Conservation (phyloP, 2,888 invertebrate genomes). For the Heliconius hortense region DNA sequence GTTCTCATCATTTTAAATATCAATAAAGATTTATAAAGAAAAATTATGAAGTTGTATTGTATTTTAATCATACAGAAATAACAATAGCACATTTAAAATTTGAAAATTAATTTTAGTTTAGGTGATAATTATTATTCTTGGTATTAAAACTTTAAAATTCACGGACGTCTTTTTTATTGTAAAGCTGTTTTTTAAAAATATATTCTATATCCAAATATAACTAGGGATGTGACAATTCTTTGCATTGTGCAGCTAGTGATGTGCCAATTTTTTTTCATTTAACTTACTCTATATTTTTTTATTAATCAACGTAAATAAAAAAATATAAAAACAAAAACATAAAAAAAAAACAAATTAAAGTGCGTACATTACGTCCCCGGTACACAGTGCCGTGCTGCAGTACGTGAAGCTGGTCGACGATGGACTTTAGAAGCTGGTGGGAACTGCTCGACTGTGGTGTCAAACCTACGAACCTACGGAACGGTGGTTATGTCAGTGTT, state of each 20-base stretch:
- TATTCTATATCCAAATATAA: background rate
- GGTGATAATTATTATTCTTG: no score
- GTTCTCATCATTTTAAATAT: no score
- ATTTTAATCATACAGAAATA: no score
- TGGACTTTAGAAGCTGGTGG: constrained; percentile 87
- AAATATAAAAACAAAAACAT: background rate
- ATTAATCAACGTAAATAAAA: background rate
- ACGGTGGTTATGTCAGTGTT: constrained; percentile 39
- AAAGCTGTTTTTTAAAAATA: background rate
- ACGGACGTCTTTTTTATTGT: background rate
- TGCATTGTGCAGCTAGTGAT: background rate
- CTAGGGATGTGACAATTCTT: background rate
- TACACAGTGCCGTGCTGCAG: constrained; percentile 85
- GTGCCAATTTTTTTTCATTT: background rate
- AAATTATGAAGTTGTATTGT: no score
- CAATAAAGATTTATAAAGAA: no score
- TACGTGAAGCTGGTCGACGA: constrained; percentile 88
- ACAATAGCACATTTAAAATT: no score
- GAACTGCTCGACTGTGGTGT: constrained; percentile 85
- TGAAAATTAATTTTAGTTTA: no score
- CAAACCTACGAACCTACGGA: constrained; percentile 84
- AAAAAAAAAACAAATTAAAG: no score
- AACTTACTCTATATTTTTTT: background rate
- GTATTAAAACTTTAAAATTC: background rate
- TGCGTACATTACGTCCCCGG: constrained; percentile 76